Evolutionary conservation across 2,113 vertebrate genomes (phyloP), one percentile per base, ranked within the genome.

Genomic region (Atlantisia rogersi): DNA sequence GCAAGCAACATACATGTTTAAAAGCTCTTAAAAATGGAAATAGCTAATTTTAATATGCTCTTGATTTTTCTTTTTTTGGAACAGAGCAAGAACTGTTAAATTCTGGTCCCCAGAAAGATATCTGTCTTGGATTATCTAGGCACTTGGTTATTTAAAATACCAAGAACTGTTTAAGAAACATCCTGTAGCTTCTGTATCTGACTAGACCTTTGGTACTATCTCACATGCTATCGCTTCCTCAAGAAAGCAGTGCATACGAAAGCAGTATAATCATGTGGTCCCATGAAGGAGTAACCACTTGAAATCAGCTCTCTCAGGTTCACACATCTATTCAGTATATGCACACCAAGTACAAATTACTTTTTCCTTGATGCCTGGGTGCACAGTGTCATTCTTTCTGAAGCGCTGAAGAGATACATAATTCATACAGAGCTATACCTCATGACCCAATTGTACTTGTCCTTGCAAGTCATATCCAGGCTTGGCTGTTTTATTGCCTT

Each of bases 351-450:
- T 62, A 90, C 79, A 95, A 94, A 88, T 81, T 78, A 67, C 48
- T 70, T 95, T 86, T 84, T 91, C 81, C 70, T 92, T 64, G 79
- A 68, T 55, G 90, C 69, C 65, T 89, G 81, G 59, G 52, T 92
- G 71, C 58, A 93, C 90, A 82, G 86, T 78, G 67, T 67, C 70
- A 58, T 73, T 91, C 69, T 80, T 91, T 60, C 91, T 82, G 60
- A 90, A 75, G 42, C 25, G 22, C 52, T 80, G 35, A 84, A 59
- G 32, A 80, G 64, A 90, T 90, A 86, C 79, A 92, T 90, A 88
- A 93, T 83, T 95, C 88, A 93, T 65, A 64, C 0, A 0, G 55
- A 90, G 63, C 26, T 63, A 17, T 10, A 89, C 48, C 68, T 94
- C 83, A 17, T 32, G 86, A 82, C 86, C 69, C n/a, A 79, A 20